Evolutionary conservation across 2,888 invertebrate species (phyloP).

Genomic region (Athalia circularis): DNA sequence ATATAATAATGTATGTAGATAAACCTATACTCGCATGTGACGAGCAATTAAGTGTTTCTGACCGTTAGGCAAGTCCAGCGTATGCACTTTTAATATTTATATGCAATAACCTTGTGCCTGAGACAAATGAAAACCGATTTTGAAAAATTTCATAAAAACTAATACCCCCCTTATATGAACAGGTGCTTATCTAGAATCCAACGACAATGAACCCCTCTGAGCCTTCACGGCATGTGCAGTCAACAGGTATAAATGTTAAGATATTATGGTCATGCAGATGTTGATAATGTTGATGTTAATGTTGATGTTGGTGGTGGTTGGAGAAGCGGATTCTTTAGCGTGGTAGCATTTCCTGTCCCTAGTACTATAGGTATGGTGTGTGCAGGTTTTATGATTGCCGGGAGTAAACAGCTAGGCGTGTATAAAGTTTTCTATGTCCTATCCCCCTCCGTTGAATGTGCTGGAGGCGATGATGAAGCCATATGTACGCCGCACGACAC

Average conservation of each 20-base stretch:
- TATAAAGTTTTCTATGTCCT: too few relatives aligned
- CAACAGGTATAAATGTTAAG: background rate
- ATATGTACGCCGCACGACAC: background rate
- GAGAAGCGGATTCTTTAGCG: slow-evolving; percentile 30
- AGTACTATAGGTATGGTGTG: background rate
- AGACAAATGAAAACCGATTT: too few relatives aligned
- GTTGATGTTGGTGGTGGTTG: background rate
- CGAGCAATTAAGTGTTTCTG: slow-evolving; percentile 57
- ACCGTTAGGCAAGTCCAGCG: slow-evolving; percentile 26
- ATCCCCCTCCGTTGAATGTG: too few relatives aligned
- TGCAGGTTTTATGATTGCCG: slow-evolving; percentile 31
- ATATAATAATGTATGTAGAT: too few relatives aligned
- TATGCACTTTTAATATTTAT: background rate
- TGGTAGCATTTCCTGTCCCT: slow-evolving; percentile 56
- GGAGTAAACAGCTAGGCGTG: slow-evolving; percentile 25
- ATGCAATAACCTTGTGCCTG: too few relatives aligned
- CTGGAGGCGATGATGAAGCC: too few relatives aligned
- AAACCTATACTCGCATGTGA: slow-evolving; percentile 60
- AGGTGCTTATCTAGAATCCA: background rate
- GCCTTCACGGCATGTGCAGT: background rate
- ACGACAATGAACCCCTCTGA: background rate
- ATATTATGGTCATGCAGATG: background rate
- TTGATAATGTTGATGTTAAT: background rate
- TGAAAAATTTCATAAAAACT: too few relatives aligned
- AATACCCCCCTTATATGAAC: background rate